Evolutionary conservation across 2,113 vertebrate species (phyloP), one percentile per base, ranked within the genome.

Genomic region (Hemicordylus capensis): DNA sequence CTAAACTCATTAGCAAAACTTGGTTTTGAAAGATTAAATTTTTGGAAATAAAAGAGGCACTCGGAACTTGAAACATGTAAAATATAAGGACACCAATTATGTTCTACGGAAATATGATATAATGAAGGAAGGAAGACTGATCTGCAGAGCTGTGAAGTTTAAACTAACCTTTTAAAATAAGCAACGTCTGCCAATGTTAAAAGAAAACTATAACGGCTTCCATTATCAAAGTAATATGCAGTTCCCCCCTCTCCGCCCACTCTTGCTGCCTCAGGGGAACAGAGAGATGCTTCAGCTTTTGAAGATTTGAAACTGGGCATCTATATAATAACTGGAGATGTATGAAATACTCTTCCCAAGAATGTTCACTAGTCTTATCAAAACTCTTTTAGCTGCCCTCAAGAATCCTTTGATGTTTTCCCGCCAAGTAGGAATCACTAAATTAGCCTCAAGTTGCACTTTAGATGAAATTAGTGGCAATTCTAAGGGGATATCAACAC

Each of bases 161-260:
- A 83, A 75, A n/a, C 31, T 37, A 83, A 42, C 22, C 42, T 61
- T 83, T 61, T 63, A 74, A 83, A 83, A 34, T n/a, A 78, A 78
- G 54, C 22, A 61, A 48, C 7, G 44, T 51, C 46, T 61, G 42
- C 11, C 56, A 70, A 58, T 70, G 9, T 72, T 39, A 48, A 70
- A 61, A n/a, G 31, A 54, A 69, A 72, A 51, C 56, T 39, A 59
- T 72, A 61, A 72, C 39, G 15, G 31, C 7, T 58, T 46, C 39
- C 59, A 7, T 28, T 59, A 84, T 34, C 39, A 70, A 58, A 85
- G 51, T 54, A 56, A 85, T 69, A 69, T 69, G 73, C 1, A 34
- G 11, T 44, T 46, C 9, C 4, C 31, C 31, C 12, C 28, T 4
- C 12, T 22, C 4, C n/a, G 17, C 39, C 39, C 8, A 72, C n/a